Conservation (phyloP, 2,797 vertebrate genomes). For the Clarias pachynema region DNA sequence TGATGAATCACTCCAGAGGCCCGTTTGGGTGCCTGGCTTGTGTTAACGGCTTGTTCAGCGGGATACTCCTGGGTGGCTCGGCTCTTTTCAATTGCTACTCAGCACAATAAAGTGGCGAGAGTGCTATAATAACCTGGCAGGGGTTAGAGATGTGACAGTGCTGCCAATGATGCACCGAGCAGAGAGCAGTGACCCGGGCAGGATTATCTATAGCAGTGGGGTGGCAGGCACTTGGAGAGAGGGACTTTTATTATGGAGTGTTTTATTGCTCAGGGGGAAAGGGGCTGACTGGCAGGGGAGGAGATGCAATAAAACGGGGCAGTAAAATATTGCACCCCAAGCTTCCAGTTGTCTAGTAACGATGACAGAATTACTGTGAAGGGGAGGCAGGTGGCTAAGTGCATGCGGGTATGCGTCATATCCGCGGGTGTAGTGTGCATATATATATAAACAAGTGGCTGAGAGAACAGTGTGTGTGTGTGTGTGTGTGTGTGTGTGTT, state of each 20-base stretch:
- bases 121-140: conserved; percentile 67
- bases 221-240: conserved; percentile 69
- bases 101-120: conserved; percentile 61
- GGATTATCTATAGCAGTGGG: conserved; percentile 75
- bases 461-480: conserved; percentile 45
- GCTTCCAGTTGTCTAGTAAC: conserved; percentile 71
- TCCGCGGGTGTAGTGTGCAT: conserved; percentile 49
- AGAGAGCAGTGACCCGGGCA: conserved; percentile 65
- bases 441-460: conserved; percentile 50
- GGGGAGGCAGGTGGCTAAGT: conserved; percentile 43
- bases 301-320: conserved; percentile 67
- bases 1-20: conserved; percentile 58
- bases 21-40: conserved; percentile 46
- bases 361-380: conserved; percentile 63
- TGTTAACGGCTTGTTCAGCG: conserved; percentile 64
- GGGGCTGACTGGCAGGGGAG: conserved; percentile 76
- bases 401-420: conserved; percentile 38
- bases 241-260: conserved; percentile 79
- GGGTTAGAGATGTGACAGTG: conserved; percentile 62
- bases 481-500: conserved; percentile 52
- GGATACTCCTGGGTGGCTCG: conserved; percentile 63
- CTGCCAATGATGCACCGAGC: conserved; percentile 63
- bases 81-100: conserved; percentile 60
- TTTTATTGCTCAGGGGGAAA: conserved; percentile 77
- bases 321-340: conserved; percentile 73